A percentile compares a stretch with the other conserved stretches of the same genome.
These are phyloP conservation scores for Rhea pennata DNA, from an alignment of 2,113 vertebrate species.

Conservation along the genomic window DNA sequence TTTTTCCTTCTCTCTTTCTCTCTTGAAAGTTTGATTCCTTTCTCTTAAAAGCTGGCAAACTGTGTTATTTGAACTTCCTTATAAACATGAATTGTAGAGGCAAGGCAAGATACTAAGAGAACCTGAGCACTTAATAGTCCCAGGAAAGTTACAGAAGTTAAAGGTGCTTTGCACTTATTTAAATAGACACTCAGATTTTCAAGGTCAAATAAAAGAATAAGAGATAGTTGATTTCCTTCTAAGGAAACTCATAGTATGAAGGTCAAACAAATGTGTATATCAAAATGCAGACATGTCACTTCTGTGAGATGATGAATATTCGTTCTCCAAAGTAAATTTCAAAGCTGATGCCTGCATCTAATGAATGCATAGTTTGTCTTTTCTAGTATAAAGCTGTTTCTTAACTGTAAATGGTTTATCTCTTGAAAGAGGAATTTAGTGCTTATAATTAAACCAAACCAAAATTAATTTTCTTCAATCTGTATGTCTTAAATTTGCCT, in stretches of 20 bases:
- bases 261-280: conserved; percentile 15
- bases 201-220: conserved; percentile 70
- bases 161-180: background rate
- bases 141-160: background rate
- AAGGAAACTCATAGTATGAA: conserved; percentile 29
- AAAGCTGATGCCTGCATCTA: background rate
- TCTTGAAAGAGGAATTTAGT: background rate
- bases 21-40: background rate
- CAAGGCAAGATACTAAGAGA: background rate
- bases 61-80: background rate
- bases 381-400: background rate
- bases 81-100: background rate
- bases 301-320: background rate
- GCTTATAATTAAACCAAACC: conserved; percentile 17
- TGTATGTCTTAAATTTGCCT: conserved; percentile 10
- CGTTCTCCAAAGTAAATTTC: background rate
- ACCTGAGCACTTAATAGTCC: background rate
- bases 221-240: background rate
- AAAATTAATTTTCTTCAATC: background rate
- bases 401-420: background rate
- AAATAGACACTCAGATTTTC: background rate
- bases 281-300: background rate
- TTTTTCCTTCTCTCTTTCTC: background rate
- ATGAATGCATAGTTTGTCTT: background rate
- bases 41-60: background rate